phyloP scores from a whole-genome alignment of 2,888 invertebrate species.

The Agrilus biguttatus region DNA sequence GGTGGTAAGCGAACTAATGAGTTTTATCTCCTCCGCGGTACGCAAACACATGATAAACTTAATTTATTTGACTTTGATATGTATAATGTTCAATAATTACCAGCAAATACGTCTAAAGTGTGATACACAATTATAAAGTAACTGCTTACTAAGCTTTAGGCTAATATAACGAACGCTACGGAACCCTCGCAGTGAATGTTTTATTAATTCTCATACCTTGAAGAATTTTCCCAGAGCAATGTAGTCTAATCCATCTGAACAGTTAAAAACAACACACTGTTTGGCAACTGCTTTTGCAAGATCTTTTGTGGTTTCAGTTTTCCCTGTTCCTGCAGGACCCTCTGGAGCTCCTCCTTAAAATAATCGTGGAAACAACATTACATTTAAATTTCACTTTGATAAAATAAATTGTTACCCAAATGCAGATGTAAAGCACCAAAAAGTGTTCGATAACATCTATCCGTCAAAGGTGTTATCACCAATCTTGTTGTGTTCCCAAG shows the following conservation, averaged over 20 bases:
- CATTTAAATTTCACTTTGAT: too few relatives aligned
- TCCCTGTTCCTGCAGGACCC: constrained; percentile 52
- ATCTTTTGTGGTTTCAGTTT: constrained; percentile 91
- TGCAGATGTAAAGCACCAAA: constrained; percentile 85
- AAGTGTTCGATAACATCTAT: constrained; percentile 81
- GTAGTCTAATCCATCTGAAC: constrained; percentile 89
- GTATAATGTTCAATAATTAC: too few relatives aligned
- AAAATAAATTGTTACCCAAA: constrained; percentile 37
- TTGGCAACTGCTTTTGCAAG: constrained; percentile 92
- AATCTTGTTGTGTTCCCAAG: constrained; percentile 77
- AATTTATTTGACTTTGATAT: too few relatives aligned
- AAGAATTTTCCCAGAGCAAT: constrained; percentile 88
- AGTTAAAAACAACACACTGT: constrained; percentile 93
- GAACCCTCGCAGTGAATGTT: too few relatives aligned
- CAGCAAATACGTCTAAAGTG: too few relatives aligned
- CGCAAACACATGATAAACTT: too few relatives aligned
- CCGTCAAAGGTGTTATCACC: constrained; percentile 88
- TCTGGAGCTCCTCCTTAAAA: constrained; percentile 33
- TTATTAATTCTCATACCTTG: constrained; percentile 39
- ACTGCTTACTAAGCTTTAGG: too few relatives aligned
- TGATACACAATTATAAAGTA: too few relatives aligned
- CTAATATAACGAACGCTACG: too few relatives aligned
- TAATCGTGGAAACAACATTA: not conserved
- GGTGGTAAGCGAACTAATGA: too few relatives aligned
- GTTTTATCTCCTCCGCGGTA: too few relatives aligned